These are phyloP conservation scores for Pararge aegeria DNA, from an alignment of 1,140 invertebrate species.

Conservation along the genomic window DNA sequence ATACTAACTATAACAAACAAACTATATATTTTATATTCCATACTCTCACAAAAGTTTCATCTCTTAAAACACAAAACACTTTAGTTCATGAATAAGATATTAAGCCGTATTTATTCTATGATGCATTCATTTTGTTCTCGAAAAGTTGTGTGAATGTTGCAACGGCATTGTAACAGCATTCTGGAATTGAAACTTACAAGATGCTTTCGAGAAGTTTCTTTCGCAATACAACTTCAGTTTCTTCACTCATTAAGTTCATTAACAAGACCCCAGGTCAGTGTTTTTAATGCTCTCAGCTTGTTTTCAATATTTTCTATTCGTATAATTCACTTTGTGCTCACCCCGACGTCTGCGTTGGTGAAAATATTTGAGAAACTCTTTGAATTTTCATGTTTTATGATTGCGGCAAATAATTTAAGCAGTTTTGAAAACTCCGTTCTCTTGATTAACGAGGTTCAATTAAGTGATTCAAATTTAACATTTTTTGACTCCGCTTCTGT, in stretches of 20 bases:
- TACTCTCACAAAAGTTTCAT: slow-evolving; percentile 18
- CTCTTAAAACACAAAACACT: slow-evolving; percentile 33
- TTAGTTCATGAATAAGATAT: slow-evolving; percentile 31
- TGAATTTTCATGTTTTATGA: slow-evolving; percentile 74
- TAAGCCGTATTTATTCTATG: slow-evolving; percentile 53
- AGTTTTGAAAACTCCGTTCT: slow-evolving; percentile 72
- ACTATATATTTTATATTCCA: neutral
- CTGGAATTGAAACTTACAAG: slow-evolving; percentile 63
- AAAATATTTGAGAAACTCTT: slow-evolving; percentile 68
- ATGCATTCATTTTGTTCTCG: slow-evolving; percentile 52
- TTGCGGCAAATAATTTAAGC: slow-evolving; percentile 74
- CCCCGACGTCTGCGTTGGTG: slow-evolving; percentile 56
- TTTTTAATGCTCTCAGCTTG: slow-evolving; percentile 68
- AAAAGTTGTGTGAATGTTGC: slow-evolving; percentile 46
- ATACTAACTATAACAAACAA: neutral
- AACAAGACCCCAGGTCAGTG: slow-evolving; percentile 69
- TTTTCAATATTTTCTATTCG: slow-evolving; percentile 72
- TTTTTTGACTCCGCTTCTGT: slow-evolving; percentile 59
- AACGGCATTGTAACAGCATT: slow-evolving; percentile 54
- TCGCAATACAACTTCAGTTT: slow-evolving; percentile 57
- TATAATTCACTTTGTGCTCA: slow-evolving; percentile 62
- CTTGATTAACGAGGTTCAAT: slow-evolving; percentile 75
- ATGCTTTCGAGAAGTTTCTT: slow-evolving; percentile 56
- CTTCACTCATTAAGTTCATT: slow-evolving; percentile 74
- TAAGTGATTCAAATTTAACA: slow-evolving; percentile 70